Evolutionary conservation across 2,888 invertebrate genomes (phyloP).

Genomic region (Phania funesta): DNA sequence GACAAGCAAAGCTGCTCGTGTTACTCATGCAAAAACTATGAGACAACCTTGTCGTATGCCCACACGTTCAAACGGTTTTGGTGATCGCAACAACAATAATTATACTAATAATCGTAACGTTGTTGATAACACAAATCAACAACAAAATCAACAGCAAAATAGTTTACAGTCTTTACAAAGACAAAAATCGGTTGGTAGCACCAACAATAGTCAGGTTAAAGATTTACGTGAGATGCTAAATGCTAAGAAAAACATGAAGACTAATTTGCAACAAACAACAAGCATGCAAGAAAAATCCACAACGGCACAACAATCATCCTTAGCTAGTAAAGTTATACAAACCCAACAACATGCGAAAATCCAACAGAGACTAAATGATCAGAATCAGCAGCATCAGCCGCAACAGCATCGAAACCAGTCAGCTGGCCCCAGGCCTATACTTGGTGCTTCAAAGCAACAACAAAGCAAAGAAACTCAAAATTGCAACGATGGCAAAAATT

Average conservation of each 20-base stretch:
- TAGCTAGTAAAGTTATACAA: slow-evolving; percentile 61
- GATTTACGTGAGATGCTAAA: slow-evolving; percentile 69
- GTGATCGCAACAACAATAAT: slow-evolving; percentile 59
- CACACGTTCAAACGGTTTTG: slow-evolving; percentile 39
- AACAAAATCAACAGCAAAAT: slow-evolving; percentile 56
- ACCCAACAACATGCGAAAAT: slow-evolving; percentile 57
- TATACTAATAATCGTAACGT: slow-evolving; percentile 49
- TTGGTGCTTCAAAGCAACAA: slow-evolving; percentile 53
- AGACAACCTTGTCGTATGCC: slow-evolving; percentile 67
- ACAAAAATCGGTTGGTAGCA: slow-evolving; percentile 58
- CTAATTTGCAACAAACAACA: slow-evolving; percentile 32
- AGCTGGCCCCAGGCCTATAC: slow-evolving; percentile 45
- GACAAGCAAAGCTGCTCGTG: slow-evolving; percentile 66
- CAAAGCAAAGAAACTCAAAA: slow-evolving; percentile 45
- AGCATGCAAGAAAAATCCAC: slow-evolving; percentile 46
- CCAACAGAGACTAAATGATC: slow-evolving; percentile 36
- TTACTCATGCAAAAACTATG: slow-evolving; percentile 64
- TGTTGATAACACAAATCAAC: slow-evolving; percentile 44
- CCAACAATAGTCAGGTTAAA: slow-evolving; percentile 53
- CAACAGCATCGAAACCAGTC: slow-evolving; percentile 62
- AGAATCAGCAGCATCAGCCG: slow-evolving; percentile 61
- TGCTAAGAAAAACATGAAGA: slow-evolving; percentile 62
- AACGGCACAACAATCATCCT: slow-evolving; percentile 46
- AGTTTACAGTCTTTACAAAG: slow-evolving; percentile 59
- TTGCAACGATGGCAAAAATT: slow-evolving; percentile 44